Evolutionary conservation across 2,797 vertebrate species (phyloP).

Genomic region (Typhlichthys subterraneus): DNA sequence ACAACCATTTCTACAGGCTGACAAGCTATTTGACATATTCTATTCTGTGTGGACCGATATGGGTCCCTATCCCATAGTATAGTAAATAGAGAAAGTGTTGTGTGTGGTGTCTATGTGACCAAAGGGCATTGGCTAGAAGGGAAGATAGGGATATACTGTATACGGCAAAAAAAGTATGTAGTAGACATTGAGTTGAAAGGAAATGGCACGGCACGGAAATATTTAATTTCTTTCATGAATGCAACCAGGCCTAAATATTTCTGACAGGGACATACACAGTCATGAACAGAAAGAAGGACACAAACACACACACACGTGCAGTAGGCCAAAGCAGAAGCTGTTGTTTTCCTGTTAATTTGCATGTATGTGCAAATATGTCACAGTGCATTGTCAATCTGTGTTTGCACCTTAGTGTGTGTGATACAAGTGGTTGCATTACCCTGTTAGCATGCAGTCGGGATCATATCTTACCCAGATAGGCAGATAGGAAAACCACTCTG

Average conservation of each 20-base stretch:
- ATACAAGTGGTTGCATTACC: slow-evolving; percentile 51
- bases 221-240: slow-evolving; percentile 10
- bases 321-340: background rate
- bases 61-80: too few relatives aligned
- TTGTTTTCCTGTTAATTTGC: background rate
- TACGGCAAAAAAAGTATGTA: background rate
- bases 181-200: background rate
- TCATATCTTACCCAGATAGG: slow-evolving; percentile 74
- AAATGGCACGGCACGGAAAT: slow-evolving; percentile 4
- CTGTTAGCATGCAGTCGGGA: slow-evolving; percentile 55
- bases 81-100: background rate
- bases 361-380: slow-evolving; percentile 15
- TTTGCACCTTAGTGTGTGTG: slow-evolving; percentile 1
- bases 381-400: background rate
- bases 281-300: background rate
- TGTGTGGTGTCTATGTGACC: background rate
- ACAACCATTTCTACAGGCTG: background rate
- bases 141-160: slow-evolving; percentile 1
- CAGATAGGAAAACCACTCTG: slow-evolving; percentile 70
- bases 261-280: background rate
- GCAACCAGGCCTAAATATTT: background rate
- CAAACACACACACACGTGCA: background rate
- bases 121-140: background rate
- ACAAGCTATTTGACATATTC: too few relatives aligned
- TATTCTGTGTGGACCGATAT: too few relatives aligned